Percentiles rank a stretch among this genome's conserved stretches.
These are phyloP conservation scores for Psephotus haematonotus DNA, from an alignment of 2,113 vertebrate genomes.

Conservation along the genomic window DNA sequence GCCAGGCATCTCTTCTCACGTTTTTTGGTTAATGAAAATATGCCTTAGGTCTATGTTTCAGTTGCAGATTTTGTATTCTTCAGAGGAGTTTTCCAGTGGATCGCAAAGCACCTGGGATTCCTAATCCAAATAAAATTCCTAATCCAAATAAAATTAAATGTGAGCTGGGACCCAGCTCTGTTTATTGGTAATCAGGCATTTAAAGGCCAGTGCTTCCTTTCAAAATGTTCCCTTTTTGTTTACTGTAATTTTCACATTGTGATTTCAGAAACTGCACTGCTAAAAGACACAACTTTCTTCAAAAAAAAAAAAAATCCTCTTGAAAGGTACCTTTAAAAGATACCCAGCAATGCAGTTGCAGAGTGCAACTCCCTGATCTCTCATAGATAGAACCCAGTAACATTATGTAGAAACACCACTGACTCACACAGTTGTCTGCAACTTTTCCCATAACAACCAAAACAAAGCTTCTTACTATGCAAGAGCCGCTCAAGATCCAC, in stretches of 20 bases:
- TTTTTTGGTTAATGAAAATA: background rate
- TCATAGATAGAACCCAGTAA: background rate
- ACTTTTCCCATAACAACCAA: background rate
- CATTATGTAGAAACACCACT: accelerated
- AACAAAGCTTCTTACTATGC: background rate
- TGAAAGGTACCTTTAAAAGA: background rate
- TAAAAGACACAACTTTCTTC: background rate
- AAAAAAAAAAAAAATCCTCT: background rate
- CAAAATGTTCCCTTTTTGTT: background rate
- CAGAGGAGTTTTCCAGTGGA: background rate
- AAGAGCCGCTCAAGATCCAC: background rate
- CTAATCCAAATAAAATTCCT: background rate
- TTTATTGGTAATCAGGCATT: background rate
- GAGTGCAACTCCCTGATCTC: background rate
- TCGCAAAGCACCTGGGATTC: accelerated
- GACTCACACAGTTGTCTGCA: background rate
- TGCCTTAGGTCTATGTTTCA: background rate
- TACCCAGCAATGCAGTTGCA: background rate
- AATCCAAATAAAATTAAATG: background rate
- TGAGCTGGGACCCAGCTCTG: background rate
- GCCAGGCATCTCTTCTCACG: background rate
- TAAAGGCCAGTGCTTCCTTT: background rate
- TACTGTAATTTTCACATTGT: background rate
- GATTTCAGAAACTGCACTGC: background rate
- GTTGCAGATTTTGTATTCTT: background rate